Evolutionary conservation across 2,888 invertebrate species (phyloP), one percentile per base, ranked within the genome.

Genomic region (Lasioglossum lativentre): DNA sequence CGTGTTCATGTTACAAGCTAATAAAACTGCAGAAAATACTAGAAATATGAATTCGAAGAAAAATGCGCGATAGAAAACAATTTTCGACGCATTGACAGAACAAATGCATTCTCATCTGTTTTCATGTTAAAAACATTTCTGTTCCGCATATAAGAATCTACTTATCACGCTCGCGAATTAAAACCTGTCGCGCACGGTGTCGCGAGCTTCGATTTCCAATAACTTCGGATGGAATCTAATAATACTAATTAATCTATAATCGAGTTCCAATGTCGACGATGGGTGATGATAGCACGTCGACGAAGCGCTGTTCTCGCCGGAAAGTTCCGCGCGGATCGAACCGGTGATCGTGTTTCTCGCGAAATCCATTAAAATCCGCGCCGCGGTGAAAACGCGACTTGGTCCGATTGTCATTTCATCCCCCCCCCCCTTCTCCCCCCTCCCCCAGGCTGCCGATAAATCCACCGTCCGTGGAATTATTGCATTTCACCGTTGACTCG

Each of bases 391-490:
- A 76, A 80, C 56, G 83, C 45, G 56, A 79, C 85, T 56, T 66
- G 70, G 23, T 27, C 45, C 45, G 75, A 80, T 82, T 80, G 85
- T 75, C 63, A 77, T 78, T 79, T 80, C 42, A 68, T 45, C 68
- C 76, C 34, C 40, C 59, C 12, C 0, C 59, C n/a, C 16, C 16
- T n/a, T n/a, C n/a, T n/a, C n/a, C n/a, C n/a, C n/a, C n/a, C n/a
- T n/a, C n/a, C n/a, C n/a, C n/a, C n/a, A n/a, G n/a, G 38, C 68
- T 88, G 85, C 82, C 88, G 82, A 88, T 88, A 88, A 87, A 71
- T 78, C 70, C 70, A 63, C 19, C 52, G 27, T 30, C 73, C 78
- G 47, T 77, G 66, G 72, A 88, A 80, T 80, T 87, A 85, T 77
- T 80, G 86, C 75, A 74, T 78, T 86, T 84, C 83, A 45, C 75